phyloP scores from a whole-genome alignment of 2,888 invertebrate genomes.

The Drosophila paramelanica region DNA sequence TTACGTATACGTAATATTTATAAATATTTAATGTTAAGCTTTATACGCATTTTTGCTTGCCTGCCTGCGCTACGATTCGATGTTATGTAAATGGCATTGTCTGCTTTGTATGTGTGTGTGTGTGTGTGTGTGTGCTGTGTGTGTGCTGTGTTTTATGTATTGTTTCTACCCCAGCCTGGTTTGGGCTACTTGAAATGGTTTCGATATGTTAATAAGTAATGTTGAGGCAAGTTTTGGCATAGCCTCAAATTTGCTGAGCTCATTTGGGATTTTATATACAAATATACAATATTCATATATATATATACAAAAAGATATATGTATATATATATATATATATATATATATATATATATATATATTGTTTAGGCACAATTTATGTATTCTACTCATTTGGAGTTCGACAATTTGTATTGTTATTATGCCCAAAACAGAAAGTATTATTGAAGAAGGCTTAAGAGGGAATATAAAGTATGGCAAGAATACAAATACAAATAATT shows the following conservation, averaged over 20 bases:
- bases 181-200: constrained; percentile 32
- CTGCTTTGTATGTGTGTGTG: constrained; percentile 24
- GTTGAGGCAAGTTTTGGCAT: constrained; percentile 31
- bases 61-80: constrained; percentile 15
- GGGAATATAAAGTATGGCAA: too few species aligned
- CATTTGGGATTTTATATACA: constrained; percentile 42
- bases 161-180: constrained; percentile 1
- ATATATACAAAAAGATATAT: not conserved
- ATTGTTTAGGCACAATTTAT: not conserved
- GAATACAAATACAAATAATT: too few species aligned
- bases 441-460: constrained; percentile 1
- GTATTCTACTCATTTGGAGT: constrained; percentile 28
- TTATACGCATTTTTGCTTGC: constrained; percentile 51
- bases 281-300: constrained; percentile 2
- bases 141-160: constrained; percentile 46
- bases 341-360: not conserved
- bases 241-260: constrained; percentile 54
- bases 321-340: not conserved
- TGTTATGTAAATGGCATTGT: constrained; percentile 66
- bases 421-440: not conserved
- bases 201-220: constrained; percentile 73
- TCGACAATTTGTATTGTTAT: constrained; percentile 24
- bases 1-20: constrained; percentile 80
- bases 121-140: constrained; percentile 21
- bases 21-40: constrained; percentile 81